These are phyloP conservation scores for Carabus problematicus DNA, from an alignment of 2,888 invertebrate genomes.

Conservation along the genomic window DNA sequence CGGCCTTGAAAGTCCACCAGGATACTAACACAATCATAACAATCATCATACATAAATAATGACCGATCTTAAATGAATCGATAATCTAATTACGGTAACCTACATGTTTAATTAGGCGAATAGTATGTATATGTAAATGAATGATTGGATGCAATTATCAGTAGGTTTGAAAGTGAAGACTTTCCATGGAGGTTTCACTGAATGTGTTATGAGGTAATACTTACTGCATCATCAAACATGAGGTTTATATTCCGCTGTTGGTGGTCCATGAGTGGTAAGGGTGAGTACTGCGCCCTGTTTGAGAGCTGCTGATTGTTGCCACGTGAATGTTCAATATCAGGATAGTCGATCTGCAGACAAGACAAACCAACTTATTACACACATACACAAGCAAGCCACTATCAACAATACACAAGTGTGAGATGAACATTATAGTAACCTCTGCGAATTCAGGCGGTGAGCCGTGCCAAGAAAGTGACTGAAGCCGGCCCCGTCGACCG, in stretches of 20 bases:
- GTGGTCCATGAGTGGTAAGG: conserved; percentile 57
- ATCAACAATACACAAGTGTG: neutral
- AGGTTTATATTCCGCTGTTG: conserved; percentile 55
- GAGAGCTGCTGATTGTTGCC: conserved; percentile 13
- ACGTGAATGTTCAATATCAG: conserved; percentile 61
- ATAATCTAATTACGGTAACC: too few species aligned
- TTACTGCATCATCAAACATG: conserved; percentile 57
- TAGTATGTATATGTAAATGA: neutral
- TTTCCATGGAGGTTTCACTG: too few species aligned
- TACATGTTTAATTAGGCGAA: too few species aligned
- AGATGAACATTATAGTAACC: conserved; percentile 16
- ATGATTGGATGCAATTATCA: too few species aligned
- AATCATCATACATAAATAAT: neutral
- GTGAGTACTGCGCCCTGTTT: conserved; percentile 23
- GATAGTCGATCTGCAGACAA: conserved; percentile 72
- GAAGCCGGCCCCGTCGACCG: conserved; percentile 49
- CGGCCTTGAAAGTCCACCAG: conserved; percentile 55
- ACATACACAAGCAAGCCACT: too few species aligned
- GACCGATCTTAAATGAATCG: too few species aligned
- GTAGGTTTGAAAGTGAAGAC: too few species aligned
- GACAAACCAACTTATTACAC: neutral
- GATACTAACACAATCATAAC: neutral
- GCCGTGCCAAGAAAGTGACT: conserved; percentile 57
- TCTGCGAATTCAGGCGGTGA: conserved; percentile 39
- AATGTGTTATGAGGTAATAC: too few species aligned